phyloP scores from a whole-genome alignment of 2,888 invertebrate species.

The Nebria brevicollis region DNA sequence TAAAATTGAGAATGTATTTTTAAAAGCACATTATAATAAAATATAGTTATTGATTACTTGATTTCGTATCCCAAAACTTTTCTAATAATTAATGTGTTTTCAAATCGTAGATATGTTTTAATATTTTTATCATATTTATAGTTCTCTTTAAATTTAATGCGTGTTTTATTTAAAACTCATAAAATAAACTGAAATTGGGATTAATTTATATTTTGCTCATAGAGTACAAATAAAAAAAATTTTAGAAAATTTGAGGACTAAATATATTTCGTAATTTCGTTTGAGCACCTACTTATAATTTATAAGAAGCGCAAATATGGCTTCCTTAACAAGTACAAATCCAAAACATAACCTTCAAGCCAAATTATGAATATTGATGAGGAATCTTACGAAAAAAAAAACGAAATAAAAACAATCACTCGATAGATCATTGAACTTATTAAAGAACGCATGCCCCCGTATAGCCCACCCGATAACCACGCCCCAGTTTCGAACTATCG shows the following conservation, averaged over 20 bases:
- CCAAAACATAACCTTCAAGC: neutral
- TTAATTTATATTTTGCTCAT: too few species aligned
- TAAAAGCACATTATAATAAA: neutral
- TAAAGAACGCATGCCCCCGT: neutral
- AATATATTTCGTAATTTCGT: too few species aligned
- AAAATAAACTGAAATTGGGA: too few species aligned
- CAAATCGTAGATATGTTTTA: neutral
- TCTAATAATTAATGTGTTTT: neutral
- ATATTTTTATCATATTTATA: neutral
- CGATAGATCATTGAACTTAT: conserved; percentile 41
- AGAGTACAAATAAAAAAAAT: too few species aligned
- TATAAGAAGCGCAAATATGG: neutral
- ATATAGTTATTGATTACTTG: neutral
- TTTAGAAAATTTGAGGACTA: too few species aligned
- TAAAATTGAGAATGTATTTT: conserved; percentile 8
- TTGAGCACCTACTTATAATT: too few species aligned
- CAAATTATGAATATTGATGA: conserved; percentile 21
- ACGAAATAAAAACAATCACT: neutral
- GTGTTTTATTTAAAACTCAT: neutral
- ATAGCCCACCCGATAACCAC: conserved; percentile 26
- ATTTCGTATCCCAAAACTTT: neutral
- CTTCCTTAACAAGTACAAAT: neutral
- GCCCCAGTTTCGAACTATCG: conserved; percentile 27
- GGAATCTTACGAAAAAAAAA: conserved; percentile 6
- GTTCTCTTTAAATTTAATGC: neutral